Base-by-base conservation (phyloP, 2,888 invertebrate species). In the Melanostoma scalare region DNA sequence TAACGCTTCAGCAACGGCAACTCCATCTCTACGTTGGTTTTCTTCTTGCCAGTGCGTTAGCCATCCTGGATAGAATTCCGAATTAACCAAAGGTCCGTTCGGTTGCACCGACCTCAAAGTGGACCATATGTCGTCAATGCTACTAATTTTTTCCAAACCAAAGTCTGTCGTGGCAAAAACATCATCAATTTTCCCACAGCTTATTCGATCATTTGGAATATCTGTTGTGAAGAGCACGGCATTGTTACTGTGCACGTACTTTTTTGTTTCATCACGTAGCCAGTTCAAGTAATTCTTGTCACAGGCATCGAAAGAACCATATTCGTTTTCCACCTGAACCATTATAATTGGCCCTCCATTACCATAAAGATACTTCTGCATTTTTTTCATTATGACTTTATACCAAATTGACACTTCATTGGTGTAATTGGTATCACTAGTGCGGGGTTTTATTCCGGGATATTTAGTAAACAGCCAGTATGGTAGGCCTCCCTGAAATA, bases 1-100 rank as follows among this genome's bases (percentile, higher is more conserved):
- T 6, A 95, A 89, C 0, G 94, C 93, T 6, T 89, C 88, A 0
- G 94, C 92, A 5, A 96, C 93, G 0, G 69, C 86, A 0, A 90
- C 87, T 0, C 93, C 92, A 58, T 89, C 87, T 0, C 93, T 93
- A 30, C 92, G 92, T 77, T 94, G 93, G 84, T 95, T 93, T 0
- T 90, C 88, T 87, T 95, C 94, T 61, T 95, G 95, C 98, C 98
- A 98, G 89, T 96, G 95, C 4, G 97, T 96, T 63, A 98, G 90
- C 98, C 98, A 98, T 8, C 98, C 98, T 0, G 97, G 94, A 91
- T 98, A 98, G 91, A 94, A 98, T 91, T 97, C 97, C 0, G 97
- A 97, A 91, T 98, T 98, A 72, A 98, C 96, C 77, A 96, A 89
- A 0, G 98, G 98, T 0, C 97, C 98, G 80, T 93, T 91, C 0